Evolutionary conservation across 2,888 invertebrate species (phyloP).

Genomic region (Nymphalis c-album): DNA sequence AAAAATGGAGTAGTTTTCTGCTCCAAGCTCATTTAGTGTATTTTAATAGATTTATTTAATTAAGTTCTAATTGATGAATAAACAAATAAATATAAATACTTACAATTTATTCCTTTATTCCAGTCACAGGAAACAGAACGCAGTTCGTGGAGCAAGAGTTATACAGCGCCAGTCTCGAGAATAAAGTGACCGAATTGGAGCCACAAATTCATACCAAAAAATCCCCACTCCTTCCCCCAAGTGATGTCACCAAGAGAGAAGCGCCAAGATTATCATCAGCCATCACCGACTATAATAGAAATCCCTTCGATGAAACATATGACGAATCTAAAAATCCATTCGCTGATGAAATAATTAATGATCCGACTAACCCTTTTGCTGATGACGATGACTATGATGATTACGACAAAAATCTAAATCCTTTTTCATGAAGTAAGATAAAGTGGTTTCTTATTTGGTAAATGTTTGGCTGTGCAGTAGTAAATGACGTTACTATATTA

Average conservation of each 20-base stretch:
- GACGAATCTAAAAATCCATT: conserved; percentile 86
- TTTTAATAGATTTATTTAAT: too few relatives aligned
- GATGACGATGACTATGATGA: conserved; percentile 70
- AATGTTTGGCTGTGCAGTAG: background rate
- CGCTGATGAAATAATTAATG: conserved; percentile 67
- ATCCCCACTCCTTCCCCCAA: conserved; percentile 50
- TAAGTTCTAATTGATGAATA: too few relatives aligned
- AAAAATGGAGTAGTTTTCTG: too few relatives aligned
- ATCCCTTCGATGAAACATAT: conserved; percentile 76
- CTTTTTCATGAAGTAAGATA: conserved; percentile 77
- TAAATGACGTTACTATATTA: background rate
- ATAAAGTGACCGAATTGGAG: conserved; percentile 73
- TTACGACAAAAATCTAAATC: conserved; percentile 89
- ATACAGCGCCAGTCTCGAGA: conserved; percentile 84
- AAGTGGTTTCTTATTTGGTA: background rate
- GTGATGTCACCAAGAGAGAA: conserved; percentile 39
- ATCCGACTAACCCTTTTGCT: conserved; percentile 81
- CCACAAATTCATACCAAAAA: conserved; percentile 48
- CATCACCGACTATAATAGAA: conserved; percentile 52
- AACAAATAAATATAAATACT: too few relatives aligned
- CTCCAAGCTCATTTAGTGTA: too few relatives aligned
- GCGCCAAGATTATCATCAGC: conserved; percentile 48
- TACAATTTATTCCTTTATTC: conserved; percentile 44
- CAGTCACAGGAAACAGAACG: conserved; percentile 82
- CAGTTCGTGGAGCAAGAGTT: conserved; percentile 75